Base-by-base conservation (phyloP, 2,888 invertebrate genomes). In the Eudemis profundana region DNA sequence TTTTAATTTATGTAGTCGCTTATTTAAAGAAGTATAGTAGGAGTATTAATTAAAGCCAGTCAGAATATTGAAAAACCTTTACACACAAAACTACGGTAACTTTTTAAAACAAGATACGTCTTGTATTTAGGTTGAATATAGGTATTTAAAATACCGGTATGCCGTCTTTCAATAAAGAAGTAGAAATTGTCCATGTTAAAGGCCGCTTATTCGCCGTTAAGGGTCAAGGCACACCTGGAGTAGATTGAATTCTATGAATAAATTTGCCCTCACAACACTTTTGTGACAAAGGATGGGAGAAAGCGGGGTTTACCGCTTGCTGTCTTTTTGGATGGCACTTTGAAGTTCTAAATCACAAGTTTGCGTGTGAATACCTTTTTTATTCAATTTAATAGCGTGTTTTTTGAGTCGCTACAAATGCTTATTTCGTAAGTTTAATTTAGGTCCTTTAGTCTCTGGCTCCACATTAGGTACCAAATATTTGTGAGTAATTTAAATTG, bases 221-320 rank as follows among this genome's bases (percentile, higher is more conserved):
- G 87, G 88, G 88, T 87, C 88, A 86, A 83, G 81, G 83, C 86
- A 85, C 88, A 87, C 88, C 87, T 88, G 88, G 79, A 87, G 84
- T 86, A 86, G 87, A 88, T 88, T 88, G 87, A 87, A 87, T 88
- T 87, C 87, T 84, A 88, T 88, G 88, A 88, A 88, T 88, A 88
- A 87, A 87, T 88, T 88, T 86, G 76, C 74, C 69, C 67, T 73
- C 72, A 74, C 74, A 75, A 75, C 70, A 75, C 69, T 69, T 68
- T 72, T 64, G 47, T 68, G 50, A 36, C 66, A 76, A 74, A 75
- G 69, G 50, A 76, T 8, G 56, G 72, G 73, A 65, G 66, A 49
- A 8, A 73, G 76, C 75, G 75, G 23, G 44, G 51, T 57, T 63
- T 63, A 29, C 12, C 47, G 63, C 50, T 42, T 10, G 61, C 46